phyloP scores from a whole-genome alignment of 2,888 invertebrate genomes.

The Dryadula phaetusa region DNA sequence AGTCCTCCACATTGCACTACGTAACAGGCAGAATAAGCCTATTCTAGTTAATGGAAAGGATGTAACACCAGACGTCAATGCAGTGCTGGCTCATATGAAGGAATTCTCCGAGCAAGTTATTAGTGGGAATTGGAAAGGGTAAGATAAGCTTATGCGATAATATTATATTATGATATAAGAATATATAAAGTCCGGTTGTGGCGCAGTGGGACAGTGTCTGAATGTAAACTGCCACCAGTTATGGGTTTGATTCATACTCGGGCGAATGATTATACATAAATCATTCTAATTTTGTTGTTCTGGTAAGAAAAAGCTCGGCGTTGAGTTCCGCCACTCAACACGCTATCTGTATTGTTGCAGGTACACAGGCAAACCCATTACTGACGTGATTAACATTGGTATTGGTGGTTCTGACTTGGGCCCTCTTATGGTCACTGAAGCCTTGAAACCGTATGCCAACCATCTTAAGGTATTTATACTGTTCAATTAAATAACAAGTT shows the following conservation, averaged over 20 bases:
- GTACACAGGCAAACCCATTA: constrained; percentile 96
- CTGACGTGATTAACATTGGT: constrained; percentile 99
- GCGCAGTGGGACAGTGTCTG: no score
- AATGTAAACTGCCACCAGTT: no score
- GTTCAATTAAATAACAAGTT: not conserved
- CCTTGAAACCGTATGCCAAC: constrained; percentile 94
- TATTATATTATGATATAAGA: no score
- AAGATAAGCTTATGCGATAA: constrained; percentile 41
- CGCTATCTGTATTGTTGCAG: constrained; percentile 60
- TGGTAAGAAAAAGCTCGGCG: no score
- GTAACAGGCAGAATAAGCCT: constrained; percentile 92
- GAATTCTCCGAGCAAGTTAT: constrained; percentile 93
- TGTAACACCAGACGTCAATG: constrained; percentile 96
- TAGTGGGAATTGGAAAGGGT: constrained; percentile 88
- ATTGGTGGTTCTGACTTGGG: constrained; percentile 99
- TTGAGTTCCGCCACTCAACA: no score
- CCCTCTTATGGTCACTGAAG: constrained; percentile 99
- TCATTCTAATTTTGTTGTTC: no score
- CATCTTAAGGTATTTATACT: constrained; percentile 87
- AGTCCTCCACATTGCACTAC: constrained; percentile 96
- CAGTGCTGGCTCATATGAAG: constrained; percentile 97
- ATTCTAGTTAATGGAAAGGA: constrained; percentile 89
- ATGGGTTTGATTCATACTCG: no score
- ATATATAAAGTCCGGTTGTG: no score
- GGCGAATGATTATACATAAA: no score